Percentiles rank a stretch among this genome's conserved stretches.
Evolutionary conservation across 64 coral and sea anemone species (phyloP).

Genomic region (Acropora yongei): DNA sequence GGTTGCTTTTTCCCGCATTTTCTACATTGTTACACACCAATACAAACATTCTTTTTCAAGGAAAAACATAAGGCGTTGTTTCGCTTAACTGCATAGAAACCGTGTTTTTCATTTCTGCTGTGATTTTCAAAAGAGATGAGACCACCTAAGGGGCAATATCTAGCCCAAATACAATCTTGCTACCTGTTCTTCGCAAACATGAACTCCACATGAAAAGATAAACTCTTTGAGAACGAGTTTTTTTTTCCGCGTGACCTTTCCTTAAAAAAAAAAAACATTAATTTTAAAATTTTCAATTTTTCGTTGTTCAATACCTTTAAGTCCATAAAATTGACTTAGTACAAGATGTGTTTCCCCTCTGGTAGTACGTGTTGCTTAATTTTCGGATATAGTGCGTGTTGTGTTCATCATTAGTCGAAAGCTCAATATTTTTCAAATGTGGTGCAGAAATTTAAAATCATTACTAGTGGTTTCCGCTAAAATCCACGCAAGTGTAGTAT

Average conservation of each 20-base stretch:
- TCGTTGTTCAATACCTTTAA: not conserved
- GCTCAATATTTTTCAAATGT: slow-evolving; percentile 10
- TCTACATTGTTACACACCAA: not conserved
- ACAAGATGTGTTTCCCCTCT: not conserved
- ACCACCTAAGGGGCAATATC: not conserved
- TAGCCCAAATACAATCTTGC: not conserved
- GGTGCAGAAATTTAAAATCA: not conserved
- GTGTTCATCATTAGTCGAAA: not conserved
- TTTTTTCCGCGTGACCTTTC: not conserved
- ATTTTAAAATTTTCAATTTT: not conserved
- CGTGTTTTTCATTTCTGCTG: not conserved
- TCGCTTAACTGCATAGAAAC: not conserved
- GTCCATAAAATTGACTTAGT: not conserved
- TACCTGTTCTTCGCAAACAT: not conserved
- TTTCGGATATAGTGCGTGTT: not conserved
- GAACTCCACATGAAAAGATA: not conserved
- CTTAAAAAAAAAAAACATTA: not conserved
- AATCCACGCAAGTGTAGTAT: slow-evolving; percentile 5
- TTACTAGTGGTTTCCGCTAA: not conserved
- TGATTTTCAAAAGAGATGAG: not conserved
- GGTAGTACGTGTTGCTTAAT: not conserved
- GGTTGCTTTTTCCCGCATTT: not conserved
- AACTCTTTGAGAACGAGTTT: not conserved
- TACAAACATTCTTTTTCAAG: not conserved
- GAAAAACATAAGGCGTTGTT: not conserved